phyloP scores from a whole-genome alignment of 1,140 invertebrate species.

The Procambarus virginalis region DNA sequence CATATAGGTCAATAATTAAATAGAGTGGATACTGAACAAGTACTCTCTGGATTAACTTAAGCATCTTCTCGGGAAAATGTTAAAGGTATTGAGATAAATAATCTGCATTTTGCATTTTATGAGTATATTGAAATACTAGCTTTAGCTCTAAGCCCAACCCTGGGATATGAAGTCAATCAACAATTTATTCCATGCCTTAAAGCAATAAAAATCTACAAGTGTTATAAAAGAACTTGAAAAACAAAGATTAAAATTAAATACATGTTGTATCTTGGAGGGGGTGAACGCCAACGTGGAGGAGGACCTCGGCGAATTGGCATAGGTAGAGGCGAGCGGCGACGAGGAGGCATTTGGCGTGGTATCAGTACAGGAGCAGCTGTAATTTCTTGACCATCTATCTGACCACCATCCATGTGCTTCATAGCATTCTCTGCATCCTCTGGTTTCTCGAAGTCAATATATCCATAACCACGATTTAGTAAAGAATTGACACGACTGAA shows the following conservation, averaged over 20 bases:
- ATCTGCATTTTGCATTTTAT: too few species aligned
- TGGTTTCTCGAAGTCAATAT: constrained; percentile 93
- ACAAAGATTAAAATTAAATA: background rate
- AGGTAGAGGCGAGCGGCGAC: constrained; percentile 75
- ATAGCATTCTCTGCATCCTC: constrained; percentile 98
- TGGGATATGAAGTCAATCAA: too few species aligned
- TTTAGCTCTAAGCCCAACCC: too few species aligned
- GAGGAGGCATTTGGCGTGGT: constrained; percentile 82
- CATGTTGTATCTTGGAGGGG: constrained; percentile 72
- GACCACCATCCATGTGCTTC: constrained; percentile 99
- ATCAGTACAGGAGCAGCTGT: constrained; percentile 92
- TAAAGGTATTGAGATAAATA: too few species aligned
- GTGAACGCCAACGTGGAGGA: constrained; percentile 78
- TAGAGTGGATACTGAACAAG: too few species aligned
- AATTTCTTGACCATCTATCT: constrained; percentile 90
- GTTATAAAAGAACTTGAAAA: too few species aligned
- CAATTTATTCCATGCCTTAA: too few species aligned
- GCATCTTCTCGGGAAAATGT: too few species aligned
- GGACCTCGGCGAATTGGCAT: constrained; percentile 70
- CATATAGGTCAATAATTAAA: too few species aligned
- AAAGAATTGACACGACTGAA: constrained; percentile 89
- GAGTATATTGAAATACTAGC: too few species aligned
- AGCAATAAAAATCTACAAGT: too few species aligned
- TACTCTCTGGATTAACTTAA: too few species aligned
- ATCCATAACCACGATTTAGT: constrained; percentile 91